Percentiles rank a stretch among this genome's conserved stretches.
phyloP scores from a whole-genome alignment of 2,888 invertebrate genomes.

The Harmothoe impar region DNA sequence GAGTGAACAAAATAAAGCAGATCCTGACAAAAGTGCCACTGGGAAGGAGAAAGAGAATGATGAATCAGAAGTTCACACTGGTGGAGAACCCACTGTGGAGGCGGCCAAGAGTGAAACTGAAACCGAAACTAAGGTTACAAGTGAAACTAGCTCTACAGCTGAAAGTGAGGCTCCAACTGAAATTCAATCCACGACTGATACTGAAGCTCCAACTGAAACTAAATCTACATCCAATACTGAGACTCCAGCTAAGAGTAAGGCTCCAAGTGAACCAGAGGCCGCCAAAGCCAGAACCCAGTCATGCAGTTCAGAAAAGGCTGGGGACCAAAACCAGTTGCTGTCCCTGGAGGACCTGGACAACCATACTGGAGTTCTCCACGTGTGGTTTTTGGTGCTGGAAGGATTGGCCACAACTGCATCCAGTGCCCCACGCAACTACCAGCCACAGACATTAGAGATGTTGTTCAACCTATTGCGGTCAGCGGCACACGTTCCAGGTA shows the following conservation, averaged over 20 bases:
- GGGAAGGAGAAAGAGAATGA: neutral
- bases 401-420: conserved; percentile 87
- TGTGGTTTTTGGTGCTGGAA: conserved; percentile 94
- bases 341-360: conserved; percentile 79
- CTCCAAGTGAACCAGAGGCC: neutral
- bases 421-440: conserved; percentile 89
- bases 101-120: neutral
- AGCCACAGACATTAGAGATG: conserved; percentile 93
- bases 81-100: neutral
- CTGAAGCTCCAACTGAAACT: too few species aligned
- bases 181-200: neutral
- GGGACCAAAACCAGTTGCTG: neutral
- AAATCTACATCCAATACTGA: neutral
- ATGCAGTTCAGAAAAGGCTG: neutral
- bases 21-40: neutral
- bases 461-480: conserved; percentile 92
- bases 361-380: conserved; percentile 89
- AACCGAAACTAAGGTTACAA: neutral
- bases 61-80: neutral
- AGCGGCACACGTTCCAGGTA: conserved; percentile 89
- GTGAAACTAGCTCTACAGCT: neutral
- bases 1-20: neutral
- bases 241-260: neutral
- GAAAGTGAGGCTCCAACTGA: neutral
- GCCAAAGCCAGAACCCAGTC: neutral